phyloP scores from a whole-genome alignment of 2,797 vertebrate genomes.

The Clarias fuscus region DNA sequence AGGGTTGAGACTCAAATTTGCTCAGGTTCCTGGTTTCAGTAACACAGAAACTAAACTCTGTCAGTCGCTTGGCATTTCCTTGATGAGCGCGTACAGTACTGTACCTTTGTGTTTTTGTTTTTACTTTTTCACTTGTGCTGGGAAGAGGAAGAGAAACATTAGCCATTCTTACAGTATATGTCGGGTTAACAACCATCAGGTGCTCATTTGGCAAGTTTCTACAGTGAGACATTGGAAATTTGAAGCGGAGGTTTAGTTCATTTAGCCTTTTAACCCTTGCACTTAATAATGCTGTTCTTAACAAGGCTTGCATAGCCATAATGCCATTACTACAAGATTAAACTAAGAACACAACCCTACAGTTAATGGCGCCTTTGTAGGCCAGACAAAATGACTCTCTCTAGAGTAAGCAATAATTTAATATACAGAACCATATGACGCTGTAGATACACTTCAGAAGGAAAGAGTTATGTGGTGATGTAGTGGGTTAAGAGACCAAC shows the following conservation, averaged over 20 bases:
- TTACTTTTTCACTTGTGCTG: background rate
- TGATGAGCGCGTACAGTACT: background rate
- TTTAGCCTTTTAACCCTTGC: constrained; percentile 44
- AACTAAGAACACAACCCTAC: background rate
- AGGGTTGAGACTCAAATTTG: background rate
- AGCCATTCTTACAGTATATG: background rate
- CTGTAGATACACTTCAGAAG: background rate
- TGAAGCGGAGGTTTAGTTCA: constrained; percentile 17
- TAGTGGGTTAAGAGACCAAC: background rate
- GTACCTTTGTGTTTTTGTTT: background rate
- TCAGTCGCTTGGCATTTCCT: background rate
- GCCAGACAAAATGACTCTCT: background rate
- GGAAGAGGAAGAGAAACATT: background rate
- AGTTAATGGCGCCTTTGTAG: background rate
- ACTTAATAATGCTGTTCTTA: constrained; percentile 33
- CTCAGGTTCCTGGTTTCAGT: background rate
- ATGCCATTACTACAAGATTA: background rate
- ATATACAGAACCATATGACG: background rate
- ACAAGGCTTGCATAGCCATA: background rate
- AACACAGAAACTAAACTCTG: background rate
- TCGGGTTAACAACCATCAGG: background rate
- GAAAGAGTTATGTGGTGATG: background rate
- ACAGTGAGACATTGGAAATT: constrained; percentile 25
- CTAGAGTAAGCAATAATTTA: background rate
- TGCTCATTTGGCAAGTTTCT: constrained; percentile 2